Percentiles rank a stretch among this genome's conserved stretches.
Conservation (phyloP, 2,797 vertebrate species). For the Manis javanica region DNA sequence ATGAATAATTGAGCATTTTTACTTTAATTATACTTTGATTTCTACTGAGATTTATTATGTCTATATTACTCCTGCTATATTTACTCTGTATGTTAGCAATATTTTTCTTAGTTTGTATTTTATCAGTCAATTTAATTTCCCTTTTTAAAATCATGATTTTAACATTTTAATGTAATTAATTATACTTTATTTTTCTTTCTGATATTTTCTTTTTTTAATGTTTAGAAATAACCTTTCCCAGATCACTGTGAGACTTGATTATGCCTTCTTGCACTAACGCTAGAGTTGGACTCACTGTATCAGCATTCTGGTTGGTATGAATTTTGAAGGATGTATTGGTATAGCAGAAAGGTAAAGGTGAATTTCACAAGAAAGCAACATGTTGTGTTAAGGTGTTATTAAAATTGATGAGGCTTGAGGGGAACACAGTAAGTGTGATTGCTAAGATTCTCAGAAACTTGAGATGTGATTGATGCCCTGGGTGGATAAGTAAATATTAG, state of each 20-base stretch:
- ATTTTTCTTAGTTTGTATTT: background rate
- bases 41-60: background rate
- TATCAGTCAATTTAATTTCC: background rate
- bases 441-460: background rate
- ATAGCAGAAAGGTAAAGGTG: background rate
- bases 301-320: background rate
- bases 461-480: background rate
- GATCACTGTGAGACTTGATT: background rate
- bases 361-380: slow-evolving; percentile 18
- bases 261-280: background rate
- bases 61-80: no score
- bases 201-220: background rate
- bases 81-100: background rate
- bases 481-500: slow-evolving; percentile 4
- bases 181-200: background rate
- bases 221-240: background rate
- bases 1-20: background rate
- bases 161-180: background rate
- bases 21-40: slow-evolving; percentile 1
- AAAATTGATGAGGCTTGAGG: background rate
- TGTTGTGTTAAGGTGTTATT: background rate
- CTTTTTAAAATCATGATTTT: background rate
- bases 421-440: background rate
- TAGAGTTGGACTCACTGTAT: background rate
- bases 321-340: background rate